Evolutionary conservation across 37 sponge, comb jelly and placozoan genomes (phyloP).

Genomic region (Spongilla lacustris): DNA sequence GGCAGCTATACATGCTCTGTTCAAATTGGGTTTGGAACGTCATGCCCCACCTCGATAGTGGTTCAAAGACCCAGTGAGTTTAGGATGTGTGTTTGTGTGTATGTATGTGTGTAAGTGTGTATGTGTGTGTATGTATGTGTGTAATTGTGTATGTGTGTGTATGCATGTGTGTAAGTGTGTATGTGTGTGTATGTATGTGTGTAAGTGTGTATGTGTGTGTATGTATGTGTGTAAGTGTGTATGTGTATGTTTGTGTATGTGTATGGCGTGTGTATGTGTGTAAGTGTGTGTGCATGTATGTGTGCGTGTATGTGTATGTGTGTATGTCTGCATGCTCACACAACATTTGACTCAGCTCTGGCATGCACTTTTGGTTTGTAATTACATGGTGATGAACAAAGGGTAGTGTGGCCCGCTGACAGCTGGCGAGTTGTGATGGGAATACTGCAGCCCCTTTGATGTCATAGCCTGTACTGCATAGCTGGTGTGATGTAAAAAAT

Average conservation of each 20-base stretch:
- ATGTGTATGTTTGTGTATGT: background rate
- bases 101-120: background rate
- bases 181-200: constrained; percentile 2
- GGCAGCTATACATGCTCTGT: background rate
- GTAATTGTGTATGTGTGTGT: background rate
- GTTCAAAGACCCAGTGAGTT: background rate
- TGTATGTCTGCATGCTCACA: background rate
- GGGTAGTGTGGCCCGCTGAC: background rate
- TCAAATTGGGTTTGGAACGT: background rate
- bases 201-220: background rate
- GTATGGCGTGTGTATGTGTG: background rate
- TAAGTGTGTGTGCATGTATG: no score
- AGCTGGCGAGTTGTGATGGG: background rate
- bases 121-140: background rate
- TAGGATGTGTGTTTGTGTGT: background rate
- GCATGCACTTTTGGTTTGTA: background rate
- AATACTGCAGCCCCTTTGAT: background rate
- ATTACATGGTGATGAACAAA: background rate
- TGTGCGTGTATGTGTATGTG: background rate
- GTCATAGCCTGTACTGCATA: background rate
- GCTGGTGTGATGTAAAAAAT: background rate
- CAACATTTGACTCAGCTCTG: no score
- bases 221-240: background rate
- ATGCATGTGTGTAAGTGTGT: background rate
- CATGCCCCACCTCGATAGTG: background rate